Percentiles rank a stretch among this genome's conserved stretches.
phyloP scores from a whole-genome alignment of 2,797 vertebrate genomes.

The Oreortyx pictus region DNA sequence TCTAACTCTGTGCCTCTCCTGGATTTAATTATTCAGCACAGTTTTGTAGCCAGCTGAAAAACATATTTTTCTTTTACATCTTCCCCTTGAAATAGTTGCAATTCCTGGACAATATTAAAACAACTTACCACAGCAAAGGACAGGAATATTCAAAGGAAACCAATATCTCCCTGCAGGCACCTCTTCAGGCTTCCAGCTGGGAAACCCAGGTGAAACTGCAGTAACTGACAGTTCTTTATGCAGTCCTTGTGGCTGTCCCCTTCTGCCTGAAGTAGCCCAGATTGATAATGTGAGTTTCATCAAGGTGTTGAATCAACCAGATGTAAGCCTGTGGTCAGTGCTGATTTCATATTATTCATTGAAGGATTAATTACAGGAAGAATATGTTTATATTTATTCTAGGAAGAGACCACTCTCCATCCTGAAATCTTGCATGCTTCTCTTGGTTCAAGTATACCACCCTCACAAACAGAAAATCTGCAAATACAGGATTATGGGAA shows the following conservation, averaged over 20 bases:
- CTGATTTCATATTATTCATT: not conserved
- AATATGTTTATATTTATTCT: not conserved
- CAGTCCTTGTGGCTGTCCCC: not conserved
- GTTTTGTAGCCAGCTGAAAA: not conserved
- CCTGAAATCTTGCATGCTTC: not conserved
- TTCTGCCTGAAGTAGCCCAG: not conserved
- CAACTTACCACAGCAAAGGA: not conserved
- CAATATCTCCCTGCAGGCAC: not conserved
- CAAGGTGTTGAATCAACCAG: not conserved
- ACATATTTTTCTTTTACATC: not conserved
- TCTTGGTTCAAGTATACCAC: not conserved
- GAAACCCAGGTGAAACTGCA: slow-evolving; percentile 1
- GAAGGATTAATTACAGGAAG: not conserved
- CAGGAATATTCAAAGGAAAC: slow-evolving; percentile 30
- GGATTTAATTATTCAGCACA: slow-evolving; percentile 20
- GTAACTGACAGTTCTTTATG: not conserved
- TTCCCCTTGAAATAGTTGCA: not conserved
- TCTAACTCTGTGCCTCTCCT: not conserved
- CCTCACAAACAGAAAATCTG: not conserved
- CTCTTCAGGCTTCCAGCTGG: not conserved
- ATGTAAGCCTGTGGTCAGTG: not conserved
- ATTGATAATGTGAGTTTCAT: not conserved
- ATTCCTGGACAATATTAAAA: not conserved
- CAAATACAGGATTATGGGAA: not conserved
- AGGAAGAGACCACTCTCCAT: not conserved